Conservation (phyloP, 2,113 vertebrate genomes). For the Calidris pugnax region DNA sequence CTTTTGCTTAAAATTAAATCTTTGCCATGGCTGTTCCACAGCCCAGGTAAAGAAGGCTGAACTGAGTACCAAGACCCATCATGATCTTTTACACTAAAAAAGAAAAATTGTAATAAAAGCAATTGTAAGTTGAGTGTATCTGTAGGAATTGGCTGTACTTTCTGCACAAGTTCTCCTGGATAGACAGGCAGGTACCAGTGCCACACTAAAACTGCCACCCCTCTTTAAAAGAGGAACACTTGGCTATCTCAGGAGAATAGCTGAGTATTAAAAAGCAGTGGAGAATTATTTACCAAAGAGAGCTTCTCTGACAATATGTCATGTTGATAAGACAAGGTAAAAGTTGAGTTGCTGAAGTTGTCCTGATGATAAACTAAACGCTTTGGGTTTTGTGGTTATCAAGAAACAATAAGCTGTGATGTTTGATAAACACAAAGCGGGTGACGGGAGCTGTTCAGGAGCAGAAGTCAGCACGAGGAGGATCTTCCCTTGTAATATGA, state of each 20-base stretch:
- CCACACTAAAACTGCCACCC: not conserved
- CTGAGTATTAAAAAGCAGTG: not conserved
- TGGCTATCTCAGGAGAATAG: not conserved
- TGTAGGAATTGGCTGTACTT: not conserved
- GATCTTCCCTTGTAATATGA: not conserved
- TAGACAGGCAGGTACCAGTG: not conserved
- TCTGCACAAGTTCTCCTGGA: not conserved
- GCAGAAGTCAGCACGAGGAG: not conserved
- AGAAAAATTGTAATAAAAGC: not conserved
- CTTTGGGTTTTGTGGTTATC: not conserved
- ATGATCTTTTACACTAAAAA: not conserved
- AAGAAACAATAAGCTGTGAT: not conserved
- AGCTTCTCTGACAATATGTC: not conserved
- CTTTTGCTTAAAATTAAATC: not conserved
- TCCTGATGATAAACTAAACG: not conserved
- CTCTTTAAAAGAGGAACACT: not conserved
- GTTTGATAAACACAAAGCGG: not conserved
- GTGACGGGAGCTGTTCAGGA: not conserved
- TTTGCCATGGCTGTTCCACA: not conserved
- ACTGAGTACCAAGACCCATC: not conserved
- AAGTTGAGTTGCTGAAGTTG: not conserved
- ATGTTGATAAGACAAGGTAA: not conserved
- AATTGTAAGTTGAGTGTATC: not conserved
- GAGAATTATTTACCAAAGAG: not conserved
- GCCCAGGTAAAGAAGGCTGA: not conserved